phyloP scores from a whole-genome alignment of 2,888 invertebrate genomes.

The Limnephilus marmoratus region DNA sequence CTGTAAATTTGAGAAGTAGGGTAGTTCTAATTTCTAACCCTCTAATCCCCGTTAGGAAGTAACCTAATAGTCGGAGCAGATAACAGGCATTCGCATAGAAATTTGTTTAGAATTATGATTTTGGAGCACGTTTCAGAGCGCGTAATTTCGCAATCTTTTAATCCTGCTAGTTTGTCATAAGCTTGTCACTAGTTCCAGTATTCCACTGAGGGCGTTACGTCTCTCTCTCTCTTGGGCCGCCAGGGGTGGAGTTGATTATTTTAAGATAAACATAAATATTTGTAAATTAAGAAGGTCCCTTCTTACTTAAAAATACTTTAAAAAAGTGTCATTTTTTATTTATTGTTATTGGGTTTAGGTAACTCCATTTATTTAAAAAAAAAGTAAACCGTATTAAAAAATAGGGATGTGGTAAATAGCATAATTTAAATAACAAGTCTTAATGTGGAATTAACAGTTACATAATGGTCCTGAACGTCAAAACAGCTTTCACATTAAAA shows the following conservation, averaged over 20 bases:
- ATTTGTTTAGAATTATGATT: neutral
- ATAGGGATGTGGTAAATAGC: too few species aligned
- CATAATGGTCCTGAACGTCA: too few species aligned
- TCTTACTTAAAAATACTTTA: too few species aligned
- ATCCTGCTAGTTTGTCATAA: slow-evolving; percentile 42
- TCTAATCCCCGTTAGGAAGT: neutral
- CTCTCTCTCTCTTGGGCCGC: neutral
- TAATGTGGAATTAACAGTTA: too few species aligned
- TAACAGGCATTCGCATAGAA: neutral
- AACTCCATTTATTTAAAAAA: too few species aligned
- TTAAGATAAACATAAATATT: too few species aligned
- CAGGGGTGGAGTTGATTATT: neutral
- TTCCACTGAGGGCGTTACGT: slow-evolving; percentile 15
- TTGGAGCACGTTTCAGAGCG: slow-evolving; percentile 3
- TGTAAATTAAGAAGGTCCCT: too few species aligned
- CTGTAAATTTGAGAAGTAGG: neutral
- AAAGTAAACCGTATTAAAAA: too few species aligned
- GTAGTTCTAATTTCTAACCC: neutral
- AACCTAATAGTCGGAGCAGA: neutral
- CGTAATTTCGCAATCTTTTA: slow-evolving; percentile 41
- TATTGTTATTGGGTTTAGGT: too few species aligned
- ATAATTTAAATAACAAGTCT: too few species aligned
- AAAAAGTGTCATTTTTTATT: too few species aligned
- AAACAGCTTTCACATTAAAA: too few species aligned
- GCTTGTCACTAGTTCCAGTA: slow-evolving; percentile 26